Evolutionary conservation across 2,797 vertebrate genomes (phyloP).

Genomic region (Acomys russatus): DNA sequence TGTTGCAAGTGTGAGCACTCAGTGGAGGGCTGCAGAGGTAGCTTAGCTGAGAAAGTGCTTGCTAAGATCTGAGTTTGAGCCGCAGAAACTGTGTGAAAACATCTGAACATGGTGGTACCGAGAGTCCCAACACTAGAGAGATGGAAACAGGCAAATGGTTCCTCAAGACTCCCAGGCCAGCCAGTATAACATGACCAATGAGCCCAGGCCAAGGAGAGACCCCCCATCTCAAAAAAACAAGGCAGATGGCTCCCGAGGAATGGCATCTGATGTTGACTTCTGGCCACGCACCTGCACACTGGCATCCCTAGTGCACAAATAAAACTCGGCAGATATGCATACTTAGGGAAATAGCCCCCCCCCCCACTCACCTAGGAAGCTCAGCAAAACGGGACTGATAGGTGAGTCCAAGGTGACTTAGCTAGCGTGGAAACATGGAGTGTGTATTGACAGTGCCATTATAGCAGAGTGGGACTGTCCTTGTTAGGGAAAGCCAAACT

Average conservation of each 20-base stretch:
- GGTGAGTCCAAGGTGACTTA: accelerated
- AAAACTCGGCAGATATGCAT: not conserved
- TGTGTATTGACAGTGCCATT: no score
- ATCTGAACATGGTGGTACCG: not conserved
- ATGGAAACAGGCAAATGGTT: not conserved
- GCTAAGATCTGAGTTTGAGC: not conserved
- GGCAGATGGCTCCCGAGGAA: not conserved
- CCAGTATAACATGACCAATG: not conserved
- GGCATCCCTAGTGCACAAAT: not conserved
- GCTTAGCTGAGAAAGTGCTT: not conserved
- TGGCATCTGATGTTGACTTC: not conserved
- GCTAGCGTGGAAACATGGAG: no score
- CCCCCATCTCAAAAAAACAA: not conserved
- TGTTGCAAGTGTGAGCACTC: not conserved
- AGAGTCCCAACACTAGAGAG: not conserved
- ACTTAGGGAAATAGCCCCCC: not conserved
- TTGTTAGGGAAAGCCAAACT: not conserved
- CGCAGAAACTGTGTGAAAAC: not conserved
- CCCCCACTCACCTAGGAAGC: not conserved
- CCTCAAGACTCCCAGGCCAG: not conserved
- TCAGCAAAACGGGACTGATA: no score
- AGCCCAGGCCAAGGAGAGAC: not conserved
- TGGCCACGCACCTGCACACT: not conserved
- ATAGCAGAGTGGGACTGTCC: not conserved
- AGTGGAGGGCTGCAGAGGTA: no score